Conservation (phyloP, 2,797 vertebrate genomes). For the Vespertilio murinus region DNA sequence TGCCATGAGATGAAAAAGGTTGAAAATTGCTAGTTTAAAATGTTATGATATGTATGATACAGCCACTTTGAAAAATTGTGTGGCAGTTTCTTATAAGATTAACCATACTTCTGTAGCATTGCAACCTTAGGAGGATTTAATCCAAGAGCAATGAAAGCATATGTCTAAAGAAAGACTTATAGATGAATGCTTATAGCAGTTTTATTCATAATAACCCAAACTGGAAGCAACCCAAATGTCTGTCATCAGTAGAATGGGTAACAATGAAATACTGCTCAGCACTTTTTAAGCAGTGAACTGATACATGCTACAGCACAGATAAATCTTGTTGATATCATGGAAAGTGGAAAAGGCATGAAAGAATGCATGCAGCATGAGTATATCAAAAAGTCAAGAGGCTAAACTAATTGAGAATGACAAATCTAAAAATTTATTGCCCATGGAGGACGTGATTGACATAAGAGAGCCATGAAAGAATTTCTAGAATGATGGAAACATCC, state of each 20-base stretch:
- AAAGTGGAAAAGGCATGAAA: not conserved
- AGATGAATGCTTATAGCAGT: not conserved
- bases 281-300: slow-evolving; percentile 12
- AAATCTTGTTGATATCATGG: not conserved
- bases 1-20: not conserved
- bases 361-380: not conserved
- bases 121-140: slow-evolving; percentile 18
- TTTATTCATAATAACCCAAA: slow-evolving; percentile 17
- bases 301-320: not conserved
- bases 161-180: slow-evolving; percentile 2
- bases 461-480: slow-evolving; percentile 3
- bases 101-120: not conserved
- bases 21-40: not conserved
- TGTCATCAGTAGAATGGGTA: not conserved
- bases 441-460: not conserved
- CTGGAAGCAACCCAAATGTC: slow-evolving; percentile 11
- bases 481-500: not conserved
- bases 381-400: not conserved
- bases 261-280: not conserved
- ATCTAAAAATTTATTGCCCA: not conserved
- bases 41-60: not conserved
- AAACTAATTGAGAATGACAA: slow-evolving; percentile 26
- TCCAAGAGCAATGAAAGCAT: slow-evolving; percentile 40
- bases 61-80: not conserved
- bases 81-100: slow-evolving; percentile 23